Evolutionary conservation across 2,888 invertebrate species (phyloP), one percentile per base, ranked within the genome.

Genomic region (Fragum fragum): DNA sequence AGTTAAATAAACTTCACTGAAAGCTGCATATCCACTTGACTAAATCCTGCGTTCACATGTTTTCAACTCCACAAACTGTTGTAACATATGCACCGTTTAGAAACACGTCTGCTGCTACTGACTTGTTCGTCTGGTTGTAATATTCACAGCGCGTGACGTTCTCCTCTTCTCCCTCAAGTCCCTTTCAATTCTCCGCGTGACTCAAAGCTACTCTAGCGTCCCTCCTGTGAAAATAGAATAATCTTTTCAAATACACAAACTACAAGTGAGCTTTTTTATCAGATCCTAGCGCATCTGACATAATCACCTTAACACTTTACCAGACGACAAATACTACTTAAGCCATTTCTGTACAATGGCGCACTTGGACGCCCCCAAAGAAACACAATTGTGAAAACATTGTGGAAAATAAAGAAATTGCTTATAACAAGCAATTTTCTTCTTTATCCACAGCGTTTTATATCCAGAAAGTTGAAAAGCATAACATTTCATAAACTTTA

Each of bases 241-340:
- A 66, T 42, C 42, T 66, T 66, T 42, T 66, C 66, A 42, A 66
- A 66, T 66, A 66, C 66, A 66, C 66, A 66, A 32, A 57, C 42
- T 26, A 23, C 42, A 42, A 39, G 39, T 66, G 28, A 42, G 66
- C 42, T 32, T 66, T 66, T 36, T 42, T 66, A 66, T 66, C 66
- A 18, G 36, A 36, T 66, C 18, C 23, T 6, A n/a, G 32, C 6
- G 39, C 66, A 66, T 66, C 42, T 66, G 66, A 66, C 39, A 42
- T 66, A 66, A 66, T 66, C 42, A 42, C 42, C 36, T 66, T 26
- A 66, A 66, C 18, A 18, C 36, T 36, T 29, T 32, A 18, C 14
- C 63, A 32, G n/a, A 28, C 18, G 29, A 5, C 29, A n/a, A n/a
- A n/a, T n/a, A n/a, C n/a, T n/a, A n/a, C n/a, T n/a, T n/a, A n/a